These are phyloP conservation scores for Dermolepida albohirtum DNA, from an alignment of 2,888 invertebrate genomes.

Conservation along the genomic window DNA sequence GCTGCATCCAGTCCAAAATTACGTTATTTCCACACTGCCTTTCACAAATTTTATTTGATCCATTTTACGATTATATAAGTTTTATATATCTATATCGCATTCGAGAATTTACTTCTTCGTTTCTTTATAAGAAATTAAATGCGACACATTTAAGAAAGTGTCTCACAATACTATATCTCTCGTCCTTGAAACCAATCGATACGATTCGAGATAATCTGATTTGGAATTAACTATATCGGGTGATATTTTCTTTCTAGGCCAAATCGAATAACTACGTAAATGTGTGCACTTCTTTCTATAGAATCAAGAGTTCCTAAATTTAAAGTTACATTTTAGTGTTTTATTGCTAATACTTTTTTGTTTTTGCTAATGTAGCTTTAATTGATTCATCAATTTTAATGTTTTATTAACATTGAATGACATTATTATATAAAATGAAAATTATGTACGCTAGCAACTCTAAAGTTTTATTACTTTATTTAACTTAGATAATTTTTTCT, in stretches of 20 bases:
- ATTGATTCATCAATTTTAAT: constrained; percentile 5
- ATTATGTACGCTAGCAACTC: no score
- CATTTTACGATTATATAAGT: constrained; percentile 8
- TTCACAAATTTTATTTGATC: constrained; percentile 33
- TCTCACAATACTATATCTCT: not conserved
- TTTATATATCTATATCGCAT: not conserved
- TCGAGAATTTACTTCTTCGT: not conserved
- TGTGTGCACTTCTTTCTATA: constrained; percentile 16
- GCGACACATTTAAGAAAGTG: not conserved
- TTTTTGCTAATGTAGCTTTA: constrained; percentile 8
- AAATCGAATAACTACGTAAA: constrained; percentile 15
- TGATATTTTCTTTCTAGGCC: constrained; percentile 21
- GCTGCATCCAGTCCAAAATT: constrained; percentile 36
- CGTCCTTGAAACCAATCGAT: constrained; percentile 16
- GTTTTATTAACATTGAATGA: not conserved
- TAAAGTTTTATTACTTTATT: no score
- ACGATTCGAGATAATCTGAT: constrained; percentile 26
- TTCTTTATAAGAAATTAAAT: not conserved
- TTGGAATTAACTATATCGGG: constrained; percentile 24
- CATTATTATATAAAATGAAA: not conserved
- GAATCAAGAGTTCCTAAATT: constrained; percentile 22
- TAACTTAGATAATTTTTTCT: no score
- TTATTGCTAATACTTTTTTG: constrained; percentile 27
- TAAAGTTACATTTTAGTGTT: constrained; percentile 26
- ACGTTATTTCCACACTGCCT: constrained; percentile 22